Evolutionary conservation across 2,113 vertebrate genomes (phyloP), one percentile per base, ranked within the genome.

Genomic region (Odontesthes bonariensis): DNA sequence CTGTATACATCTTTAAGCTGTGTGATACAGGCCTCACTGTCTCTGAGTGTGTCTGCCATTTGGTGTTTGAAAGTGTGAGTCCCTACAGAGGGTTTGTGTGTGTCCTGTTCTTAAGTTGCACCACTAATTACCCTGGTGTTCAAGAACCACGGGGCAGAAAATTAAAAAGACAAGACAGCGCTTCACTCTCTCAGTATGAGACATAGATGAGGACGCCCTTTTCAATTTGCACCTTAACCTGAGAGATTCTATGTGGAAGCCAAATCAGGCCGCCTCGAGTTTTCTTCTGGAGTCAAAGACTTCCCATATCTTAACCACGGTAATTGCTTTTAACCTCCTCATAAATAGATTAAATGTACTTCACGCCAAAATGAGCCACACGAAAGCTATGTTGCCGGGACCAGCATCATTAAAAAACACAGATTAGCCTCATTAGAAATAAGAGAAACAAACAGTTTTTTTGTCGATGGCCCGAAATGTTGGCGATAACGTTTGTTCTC

Each of bases 51-150:
- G 7, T 0, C 42, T 8, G 19, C 14, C 2, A 14, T 33, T 42
- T 19, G 8, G 19, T 47, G 40, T 32, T 64, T 49, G 57, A 8
- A 8, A 13, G n/a, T 33, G 17, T 55, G 61, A 47, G 49, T 12
- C 20, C 35, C 49, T 44, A 27, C 63, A 59, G 40, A 27, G 17
- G 22, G 42, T 57, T 23, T 53, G 54, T 55, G 53, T 54, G 53
- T 54, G 42, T 46, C 19, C 31, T 69, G 47, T 10, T 58, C 57
- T 54, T 55, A 73, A 58, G 66, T 61, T 57, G 52, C 56, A 70
- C 70, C 79, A 61, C 44, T 82, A 89, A 84, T 84, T 71, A 79
- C 7, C 8, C 27, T 75, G 61, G 71, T 81, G 81, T 80, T 84
- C 42, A 53, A 22, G 44, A 83, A 46, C 60, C 58, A 47, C 19